A percentile compares a stretch with the other conserved stretches of the same genome.
phyloP scores from a whole-genome alignment of 2,888 invertebrate species.

The Acleris literana region DNA sequence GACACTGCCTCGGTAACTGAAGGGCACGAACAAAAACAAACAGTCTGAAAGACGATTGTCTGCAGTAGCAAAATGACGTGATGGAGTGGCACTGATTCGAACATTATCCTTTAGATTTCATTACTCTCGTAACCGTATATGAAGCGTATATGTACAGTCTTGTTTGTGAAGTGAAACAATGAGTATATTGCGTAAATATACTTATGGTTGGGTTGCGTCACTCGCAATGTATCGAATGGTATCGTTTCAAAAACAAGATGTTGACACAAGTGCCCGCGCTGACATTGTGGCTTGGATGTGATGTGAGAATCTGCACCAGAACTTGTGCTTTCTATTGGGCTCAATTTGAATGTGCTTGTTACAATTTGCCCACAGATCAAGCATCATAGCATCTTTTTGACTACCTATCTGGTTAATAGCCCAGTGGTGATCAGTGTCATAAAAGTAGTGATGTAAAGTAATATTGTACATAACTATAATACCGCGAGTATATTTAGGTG shows the following conservation, averaged over 20 bases:
- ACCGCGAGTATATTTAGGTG: too few relatives aligned
- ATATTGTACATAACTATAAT: too few relatives aligned
- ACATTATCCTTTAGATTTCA: conserved; percentile 35
- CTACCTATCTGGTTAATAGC: too few relatives aligned
- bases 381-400: too few relatives aligned
- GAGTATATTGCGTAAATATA: conserved; percentile 59
- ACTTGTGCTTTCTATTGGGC: background rate
- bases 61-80: conserved; percentile 2
- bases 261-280: conserved; percentile 71
- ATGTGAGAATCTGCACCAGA: conserved; percentile 1
- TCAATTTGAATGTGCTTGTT: too few relatives aligned
- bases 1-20: conserved; percentile 13
- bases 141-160: conserved; percentile 33
- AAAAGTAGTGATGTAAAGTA: too few relatives aligned
- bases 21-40: conserved; percentile 23
- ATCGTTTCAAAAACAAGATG: conserved; percentile 73
- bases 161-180: conserved; percentile 59
- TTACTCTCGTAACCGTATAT: conserved; percentile 33
- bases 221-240: conserved; percentile 61
- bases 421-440: too few relatives aligned
- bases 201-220: conserved; percentile 67
- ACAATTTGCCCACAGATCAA: too few relatives aligned
- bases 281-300: conserved; percentile 51
- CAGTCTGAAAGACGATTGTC: background rate
- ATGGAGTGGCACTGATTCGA: conserved; percentile 30